These are phyloP conservation scores for Neolamprologus caudopunctatus DNA, from an alignment of 2,113 vertebrate genomes.

Conservation along the genomic window DNA sequence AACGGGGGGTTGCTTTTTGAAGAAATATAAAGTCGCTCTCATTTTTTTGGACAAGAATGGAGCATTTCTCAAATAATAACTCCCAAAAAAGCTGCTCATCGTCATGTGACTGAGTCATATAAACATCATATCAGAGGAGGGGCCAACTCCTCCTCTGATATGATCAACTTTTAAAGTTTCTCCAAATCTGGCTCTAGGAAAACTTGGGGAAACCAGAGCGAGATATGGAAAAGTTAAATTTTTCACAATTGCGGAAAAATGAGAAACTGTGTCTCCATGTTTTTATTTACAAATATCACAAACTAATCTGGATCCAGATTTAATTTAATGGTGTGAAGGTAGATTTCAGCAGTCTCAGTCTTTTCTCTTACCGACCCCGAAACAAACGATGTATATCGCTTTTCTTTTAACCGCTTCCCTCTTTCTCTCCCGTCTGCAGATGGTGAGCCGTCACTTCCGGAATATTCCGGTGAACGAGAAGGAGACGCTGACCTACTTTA, in stretches of 20 bases:
- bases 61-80: neutral
- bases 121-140: neutral
- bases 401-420: neutral
- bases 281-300: neutral
- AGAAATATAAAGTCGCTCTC: neutral
- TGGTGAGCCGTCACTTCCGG: slow-evolving; percentile 97
- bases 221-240: accelerated
- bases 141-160: neutral
- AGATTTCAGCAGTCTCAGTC: too few species aligned
- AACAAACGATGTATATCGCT: accelerated
- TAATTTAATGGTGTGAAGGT: neutral
- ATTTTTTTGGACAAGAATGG: neutral
- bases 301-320: neutral
- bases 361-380: accelerated
- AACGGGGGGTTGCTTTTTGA: accelerated
- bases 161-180: neutral
- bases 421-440: slow-evolving; percentile 63
- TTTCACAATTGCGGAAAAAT: accelerated
- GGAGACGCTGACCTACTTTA: slow-evolving; percentile 96
- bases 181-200: neutral
- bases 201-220: neutral
- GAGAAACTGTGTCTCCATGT: neutral
- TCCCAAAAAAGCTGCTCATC: neutral
- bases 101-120: neutral
- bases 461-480: slow-evolving; percentile 98